phyloP scores from a whole-genome alignment of 2,797 vertebrate genomes.

The Philypnodon macrostomus region DNA sequence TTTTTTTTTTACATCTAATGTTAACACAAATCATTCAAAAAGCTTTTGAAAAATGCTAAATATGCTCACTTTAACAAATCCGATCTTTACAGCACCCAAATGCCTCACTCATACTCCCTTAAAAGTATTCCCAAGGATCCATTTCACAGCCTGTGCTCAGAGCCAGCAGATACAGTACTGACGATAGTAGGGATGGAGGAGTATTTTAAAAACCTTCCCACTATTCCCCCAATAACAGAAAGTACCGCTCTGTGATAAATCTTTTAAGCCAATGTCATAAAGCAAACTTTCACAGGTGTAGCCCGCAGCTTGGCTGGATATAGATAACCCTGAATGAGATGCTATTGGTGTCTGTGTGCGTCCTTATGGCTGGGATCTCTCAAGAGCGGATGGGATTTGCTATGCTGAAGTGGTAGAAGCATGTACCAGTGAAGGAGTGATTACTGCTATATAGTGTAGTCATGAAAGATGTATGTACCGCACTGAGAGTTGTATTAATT shows the following conservation, averaged over 20 bases:
- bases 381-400: conserved; percentile 19
- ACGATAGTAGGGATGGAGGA: conserved; percentile 22
- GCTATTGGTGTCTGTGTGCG: conserved; percentile 10
- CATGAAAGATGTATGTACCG: conserved; percentile 10
- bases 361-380: conserved; percentile 9
- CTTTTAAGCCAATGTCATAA: conserved; percentile 69
- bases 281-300: conserved; percentile 69
- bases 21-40: too few relatives aligned
- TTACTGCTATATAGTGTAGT: conserved; percentile 24
- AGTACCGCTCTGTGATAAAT: conserved; percentile 64
- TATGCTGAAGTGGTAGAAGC: conserved; percentile 20
- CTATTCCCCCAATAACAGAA: conserved; percentile 41
- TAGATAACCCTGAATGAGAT: conserved; percentile 44
- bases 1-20: too few relatives aligned
- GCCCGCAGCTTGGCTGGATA: conserved; percentile 48
- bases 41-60: too few relatives aligned
- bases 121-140: conserved; percentile 47
- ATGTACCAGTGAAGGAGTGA: conserved; percentile 11
- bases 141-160: conserved; percentile 59
- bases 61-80: too few relatives aligned
- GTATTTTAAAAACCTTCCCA: conserved; percentile 43
- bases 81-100: not conserved
- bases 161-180: conserved; percentile 31
- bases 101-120: conserved; percentile 33
- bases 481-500: conserved; percentile 15